Base-by-base conservation (phyloP, 2,797 vertebrate genomes). In the Lepus townsendii region DNA sequence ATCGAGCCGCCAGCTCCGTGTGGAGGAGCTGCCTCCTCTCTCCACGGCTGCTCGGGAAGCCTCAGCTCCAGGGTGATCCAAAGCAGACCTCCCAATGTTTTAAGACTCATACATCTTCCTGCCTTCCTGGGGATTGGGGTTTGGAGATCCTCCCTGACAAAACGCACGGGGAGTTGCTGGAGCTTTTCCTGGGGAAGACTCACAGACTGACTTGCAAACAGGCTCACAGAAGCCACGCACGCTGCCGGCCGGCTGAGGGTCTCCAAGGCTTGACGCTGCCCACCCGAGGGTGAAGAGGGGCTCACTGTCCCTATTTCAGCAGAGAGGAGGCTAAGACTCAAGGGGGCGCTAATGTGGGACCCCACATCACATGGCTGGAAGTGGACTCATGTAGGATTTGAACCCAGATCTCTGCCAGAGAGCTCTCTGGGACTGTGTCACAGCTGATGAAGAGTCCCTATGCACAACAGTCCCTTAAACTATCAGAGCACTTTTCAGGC, bases 1-100 rank as follows among this genome's bases (percentile, higher is more conserved):
- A 47, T 96, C 83, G 93, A 95, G 98, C 97, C 94, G 0, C 95
- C 95, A 97, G 1, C 94, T 90, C 88, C 97, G 89, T 93, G 94
- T 95, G 91, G 92, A 96, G 95, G 92, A 96, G 62, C 97, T 96
- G 98, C 71, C 97, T 98, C 96, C 62, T 97, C 97, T 97, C 96
- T 95, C 93, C 97, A 90, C 96, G 78, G 97, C 98, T 96, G 98
- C 97, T 90, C 5, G 77, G 54, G 98, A 97, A 98, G 98, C 98
- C 97, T 83, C 38, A 10, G 97, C 97, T 97, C 97, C 90, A 96
- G 94, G 96, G 96, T 98, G 98, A 99, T 97, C 97, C 98, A 98
- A 97, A 97, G 96, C 98, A 98, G 98, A 98, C 97, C 97, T 94
- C 96, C 97, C 84, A 42, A 95, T 97, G 97, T 98, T 97, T 98